Evolutionary conservation across 2,113 vertebrate genomes (phyloP), one percentile per base, ranked within the genome.

Genomic region (Strix uralensis): DNA sequence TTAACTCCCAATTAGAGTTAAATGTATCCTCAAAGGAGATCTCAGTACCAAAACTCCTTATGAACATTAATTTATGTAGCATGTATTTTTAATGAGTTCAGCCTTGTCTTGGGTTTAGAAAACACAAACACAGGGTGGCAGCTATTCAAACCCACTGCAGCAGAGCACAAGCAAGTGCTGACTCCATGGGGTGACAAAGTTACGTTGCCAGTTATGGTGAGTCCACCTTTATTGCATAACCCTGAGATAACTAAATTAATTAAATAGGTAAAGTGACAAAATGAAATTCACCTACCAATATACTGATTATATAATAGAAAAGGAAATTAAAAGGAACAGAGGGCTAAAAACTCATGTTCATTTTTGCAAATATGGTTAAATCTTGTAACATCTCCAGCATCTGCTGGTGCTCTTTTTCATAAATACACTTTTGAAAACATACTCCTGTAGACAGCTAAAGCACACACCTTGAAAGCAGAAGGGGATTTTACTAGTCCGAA

Each of bases 41-140:
- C 89, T 86, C 65, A 42, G 87, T 52, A 98, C 97, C 97, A 98
- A 98, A 98, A 98, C 96, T 88, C 83, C 96, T 98, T 95, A 94
- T 44, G 96, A 77, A 77, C 84, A 84, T 73, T 87, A 94, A 94
- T 93, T 92, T 91, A 44, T 14, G 72, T 13, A 92, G 81, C 72
- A 81, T 85, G 79, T 78, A 95, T 92, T 88, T 96, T 95, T 95
- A 96, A 96, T 88, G 88, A 96, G 90, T 92, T 85, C 86, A 94
- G 93, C 77, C 52, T 96, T 52, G 97, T 91, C 46, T 96, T 1
- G 7, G 95, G 96, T 97, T 97, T 92, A 79, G 91, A 62, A 94
- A 84, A 79, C 91, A 84, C 40, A 79, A 83, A 81, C 79, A 40
- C 1, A 5, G 77, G 57, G 46, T 94, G 92, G 97, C 87, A 97